Evolutionary conservation across 2,888 invertebrate species (phyloP).

Genomic region (Drosophila siamana): DNA sequence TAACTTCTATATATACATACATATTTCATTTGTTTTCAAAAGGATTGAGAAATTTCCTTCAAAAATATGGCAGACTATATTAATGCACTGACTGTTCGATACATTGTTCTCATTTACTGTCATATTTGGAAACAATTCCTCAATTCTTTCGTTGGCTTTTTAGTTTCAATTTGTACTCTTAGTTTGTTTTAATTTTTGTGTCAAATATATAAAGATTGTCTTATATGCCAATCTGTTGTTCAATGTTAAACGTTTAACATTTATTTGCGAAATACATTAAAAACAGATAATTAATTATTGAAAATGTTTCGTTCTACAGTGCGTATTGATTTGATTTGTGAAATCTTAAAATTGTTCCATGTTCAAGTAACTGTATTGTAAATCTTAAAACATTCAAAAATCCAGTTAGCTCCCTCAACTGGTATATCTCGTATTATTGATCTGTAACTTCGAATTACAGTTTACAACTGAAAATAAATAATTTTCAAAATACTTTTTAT

Average conservation of each 20-base stretch:
- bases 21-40: slow-evolving; percentile 42
- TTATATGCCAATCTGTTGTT: slow-evolving; percentile 32
- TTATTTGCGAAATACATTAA: slow-evolving; percentile 35
- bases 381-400: too few species aligned
- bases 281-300: neutral
- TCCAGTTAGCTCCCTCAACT: slow-evolving; percentile 44
- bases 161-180: slow-evolving; percentile 28
- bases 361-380: neutral
- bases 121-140: slow-evolving; percentile 18
- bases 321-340: neutral
- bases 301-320: slow-evolving; percentile 1
- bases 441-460: neutral
- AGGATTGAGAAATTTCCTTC: slow-evolving; percentile 17
- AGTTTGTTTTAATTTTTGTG: slow-evolving; percentile 39
- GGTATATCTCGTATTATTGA: slow-evolving; percentile 12
- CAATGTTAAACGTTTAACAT: slow-evolving; percentile 46
- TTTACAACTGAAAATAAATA: too few species aligned
- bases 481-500: slow-evolving; percentile 4
- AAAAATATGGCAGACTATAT: neutral
- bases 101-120: neutral
- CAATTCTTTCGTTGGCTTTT: slow-evolving; percentile 36
- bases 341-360: neutral
- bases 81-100: neutral
- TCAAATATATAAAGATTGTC: slow-evolving; percentile 17
- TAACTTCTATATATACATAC: slow-evolving; percentile 62